Evolutionary conservation across 2,113 vertebrate genomes (phyloP).

Genomic region (Apaloderma vittatum): DNA sequence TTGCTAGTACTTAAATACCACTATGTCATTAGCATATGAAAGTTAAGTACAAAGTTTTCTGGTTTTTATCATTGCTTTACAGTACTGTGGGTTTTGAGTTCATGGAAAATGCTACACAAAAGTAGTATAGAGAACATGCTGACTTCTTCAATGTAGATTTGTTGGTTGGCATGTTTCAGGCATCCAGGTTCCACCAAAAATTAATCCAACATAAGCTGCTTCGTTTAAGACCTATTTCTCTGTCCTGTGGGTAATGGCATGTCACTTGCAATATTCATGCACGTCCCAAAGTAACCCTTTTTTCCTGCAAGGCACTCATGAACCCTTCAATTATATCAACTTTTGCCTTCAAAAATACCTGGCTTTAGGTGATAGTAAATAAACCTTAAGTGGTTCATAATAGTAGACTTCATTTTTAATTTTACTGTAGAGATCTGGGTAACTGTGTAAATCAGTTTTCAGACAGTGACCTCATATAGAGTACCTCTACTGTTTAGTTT

Average conservation of each 20-base stretch:
- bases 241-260: not conserved
- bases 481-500: not conserved
- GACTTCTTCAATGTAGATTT: not conserved
- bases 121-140: not conserved
- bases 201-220: not conserved
- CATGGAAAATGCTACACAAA: not conserved
- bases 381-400: not conserved
- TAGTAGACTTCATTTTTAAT: not conserved
- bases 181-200: not conserved
- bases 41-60: not conserved
- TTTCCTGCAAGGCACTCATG: not conserved
- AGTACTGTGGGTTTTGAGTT: not conserved
- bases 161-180: not conserved
- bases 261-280: not conserved
- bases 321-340: not conserved
- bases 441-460: not conserved
- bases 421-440: not conserved
- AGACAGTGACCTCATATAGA: not conserved
- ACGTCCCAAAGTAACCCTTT: not conserved
- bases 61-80: not conserved
- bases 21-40: not conserved
- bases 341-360: not conserved
- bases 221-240: not conserved
- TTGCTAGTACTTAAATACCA: not conserved
- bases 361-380: not conserved